Percentiles rank a stretch among this genome's conserved stretches.
These are phyloP conservation scores for Ochropacha duplaris DNA, from an alignment of 2,888 invertebrate genomes.

Conservation along the genomic window DNA sequence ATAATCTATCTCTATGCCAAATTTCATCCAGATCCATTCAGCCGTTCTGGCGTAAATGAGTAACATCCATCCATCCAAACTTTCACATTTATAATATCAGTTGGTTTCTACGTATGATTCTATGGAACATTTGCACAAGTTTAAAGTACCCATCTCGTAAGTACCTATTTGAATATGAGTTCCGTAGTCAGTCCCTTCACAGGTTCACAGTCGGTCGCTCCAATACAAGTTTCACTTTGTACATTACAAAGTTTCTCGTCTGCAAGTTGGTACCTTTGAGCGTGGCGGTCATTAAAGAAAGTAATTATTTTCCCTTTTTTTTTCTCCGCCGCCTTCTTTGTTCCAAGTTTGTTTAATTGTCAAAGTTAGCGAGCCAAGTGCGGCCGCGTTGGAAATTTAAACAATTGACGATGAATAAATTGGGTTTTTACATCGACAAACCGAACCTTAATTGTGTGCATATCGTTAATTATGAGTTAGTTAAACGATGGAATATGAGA, in stretches of 20 bases:
- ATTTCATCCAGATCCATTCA: too few species aligned
- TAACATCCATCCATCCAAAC: too few species aligned
- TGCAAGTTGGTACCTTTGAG: conserved; percentile 29
- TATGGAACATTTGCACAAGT: background rate
- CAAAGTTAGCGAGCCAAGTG: conserved; percentile 55
- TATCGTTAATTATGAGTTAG: background rate
- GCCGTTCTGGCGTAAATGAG: too few species aligned
- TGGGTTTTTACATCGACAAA: conserved; percentile 5
- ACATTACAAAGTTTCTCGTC: conserved; percentile 31
- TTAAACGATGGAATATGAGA: background rate
- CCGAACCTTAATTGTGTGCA: background rate
- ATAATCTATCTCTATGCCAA: too few species aligned
- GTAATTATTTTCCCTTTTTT: conserved; percentile 69
- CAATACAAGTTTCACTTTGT: conserved; percentile 40
- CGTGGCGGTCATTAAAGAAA: conserved; percentile 65
- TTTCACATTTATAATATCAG: too few species aligned
- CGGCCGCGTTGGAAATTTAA: conserved; percentile 44
- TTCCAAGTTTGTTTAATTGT: conserved; percentile 72
- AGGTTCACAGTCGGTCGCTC: conserved; percentile 17
- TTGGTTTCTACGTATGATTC: background rate
- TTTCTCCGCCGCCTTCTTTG: conserved; percentile 47
- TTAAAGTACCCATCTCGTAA: background rate
- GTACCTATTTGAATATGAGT: background rate
- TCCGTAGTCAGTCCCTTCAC: conserved; percentile 6
- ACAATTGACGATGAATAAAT: conserved; percentile 41